Conservation (phyloP, 2,888 invertebrate genomes). For the Diaphora mendica region DNA sequence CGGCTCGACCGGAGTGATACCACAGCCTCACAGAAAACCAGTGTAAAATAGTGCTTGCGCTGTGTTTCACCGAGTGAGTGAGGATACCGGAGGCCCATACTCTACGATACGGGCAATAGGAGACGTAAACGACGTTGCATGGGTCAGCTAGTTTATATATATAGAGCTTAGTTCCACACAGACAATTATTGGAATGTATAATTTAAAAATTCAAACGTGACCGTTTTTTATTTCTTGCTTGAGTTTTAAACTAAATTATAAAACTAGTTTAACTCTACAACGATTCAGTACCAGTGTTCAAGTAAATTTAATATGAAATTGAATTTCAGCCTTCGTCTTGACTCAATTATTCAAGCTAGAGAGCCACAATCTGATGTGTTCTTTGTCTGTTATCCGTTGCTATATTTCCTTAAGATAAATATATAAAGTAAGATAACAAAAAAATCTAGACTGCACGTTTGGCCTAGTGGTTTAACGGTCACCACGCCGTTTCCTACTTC, state of each 20-base stretch:
- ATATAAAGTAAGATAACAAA: not conserved
- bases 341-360: slow-evolving; percentile 13
- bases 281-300: not conserved
- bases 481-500: too few species aligned
- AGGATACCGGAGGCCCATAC: too few species aligned
- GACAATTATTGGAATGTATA: not conserved
- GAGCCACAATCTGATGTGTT: slow-evolving; percentile 5
- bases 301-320: slow-evolving; percentile 16
- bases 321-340: slow-evolving; percentile 4
- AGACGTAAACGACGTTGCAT: too few species aligned
- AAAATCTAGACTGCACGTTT: too few species aligned
- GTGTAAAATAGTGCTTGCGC: too few species aligned
- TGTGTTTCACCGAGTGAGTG: too few species aligned
- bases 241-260: not conserved
- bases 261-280: slow-evolving; percentile 1
- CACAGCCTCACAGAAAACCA: too few species aligned
- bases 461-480: too few species aligned
- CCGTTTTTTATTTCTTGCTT: not conserved
- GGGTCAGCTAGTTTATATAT: too few species aligned
- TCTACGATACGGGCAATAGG: too few species aligned
- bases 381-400: not conserved
- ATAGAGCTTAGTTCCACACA: too few species aligned
- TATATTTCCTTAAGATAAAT: not conserved
- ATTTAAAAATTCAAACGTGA: not conserved
- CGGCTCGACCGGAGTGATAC: too few species aligned